Evolutionary conservation across 2,113 vertebrate species (phyloP).

Genomic region (Pipra filicauda): DNA sequence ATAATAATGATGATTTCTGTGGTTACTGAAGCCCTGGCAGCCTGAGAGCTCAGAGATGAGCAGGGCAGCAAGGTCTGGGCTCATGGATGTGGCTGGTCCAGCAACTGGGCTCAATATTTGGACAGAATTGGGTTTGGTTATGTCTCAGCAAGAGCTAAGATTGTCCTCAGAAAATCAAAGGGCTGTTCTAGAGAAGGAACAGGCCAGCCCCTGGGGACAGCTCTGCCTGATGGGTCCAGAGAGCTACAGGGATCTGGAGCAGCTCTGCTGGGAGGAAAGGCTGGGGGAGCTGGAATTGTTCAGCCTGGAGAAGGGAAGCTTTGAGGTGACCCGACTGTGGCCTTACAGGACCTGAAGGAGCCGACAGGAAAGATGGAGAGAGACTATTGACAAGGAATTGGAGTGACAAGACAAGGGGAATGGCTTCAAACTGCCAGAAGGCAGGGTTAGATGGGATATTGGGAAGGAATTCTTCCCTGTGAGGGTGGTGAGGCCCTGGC

Average conservation of each 20-base stretch:
- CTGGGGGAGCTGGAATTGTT: background rate
- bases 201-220: background rate
- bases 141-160: background rate
- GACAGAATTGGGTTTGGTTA: background rate
- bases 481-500: background rate
- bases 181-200: background rate
- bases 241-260: background rate
- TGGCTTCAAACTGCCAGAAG: background rate
- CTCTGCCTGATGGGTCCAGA: background rate
- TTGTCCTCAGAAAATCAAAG: background rate
- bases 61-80: background rate
- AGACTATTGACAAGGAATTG: accelerated
- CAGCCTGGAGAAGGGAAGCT: background rate
- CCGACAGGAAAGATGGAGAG: accelerated
- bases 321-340: accelerated
- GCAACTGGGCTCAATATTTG: accelerated
- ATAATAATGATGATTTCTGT: background rate
- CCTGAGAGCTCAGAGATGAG: background rate
- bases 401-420: background rate
- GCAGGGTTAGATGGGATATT: background rate
- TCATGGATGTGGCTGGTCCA: background rate
- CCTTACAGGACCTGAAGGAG: background rate
- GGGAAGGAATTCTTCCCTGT: background rate
- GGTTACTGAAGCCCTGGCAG: background rate
- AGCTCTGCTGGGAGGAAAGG: background rate